phyloP scores from a whole-genome alignment of 2,113 vertebrate species.

The Galemys pyrenaicus region DNA sequence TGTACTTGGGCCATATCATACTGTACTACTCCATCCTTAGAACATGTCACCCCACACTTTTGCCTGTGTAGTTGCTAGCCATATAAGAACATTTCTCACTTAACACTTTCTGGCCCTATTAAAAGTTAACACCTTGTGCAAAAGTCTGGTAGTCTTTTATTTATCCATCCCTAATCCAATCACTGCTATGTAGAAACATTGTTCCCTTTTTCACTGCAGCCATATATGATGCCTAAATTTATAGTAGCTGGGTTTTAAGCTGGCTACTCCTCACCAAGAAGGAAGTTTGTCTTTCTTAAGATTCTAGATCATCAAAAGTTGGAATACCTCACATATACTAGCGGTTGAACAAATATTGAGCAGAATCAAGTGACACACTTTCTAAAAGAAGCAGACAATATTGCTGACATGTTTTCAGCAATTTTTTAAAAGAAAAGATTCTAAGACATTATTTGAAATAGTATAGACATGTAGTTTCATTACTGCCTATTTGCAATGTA shows the following conservation, averaged over 20 bases:
- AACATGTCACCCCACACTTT: background rate
- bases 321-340: background rate
- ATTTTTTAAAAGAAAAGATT: conserved; percentile 67
- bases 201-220: background rate
- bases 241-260: background rate
- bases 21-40: too few relatives aligned
- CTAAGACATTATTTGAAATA: conserved; percentile 79
- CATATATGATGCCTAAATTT: background rate
- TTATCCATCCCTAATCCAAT: background rate
- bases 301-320: background rate
- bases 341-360: background rate
- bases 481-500: conserved; percentile 77
- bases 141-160: background rate
- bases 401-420: background rate
- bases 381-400: conserved; percentile 6
- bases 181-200: background rate
- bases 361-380: background rate
- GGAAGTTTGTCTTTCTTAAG: background rate
- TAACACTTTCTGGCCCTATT: background rate
- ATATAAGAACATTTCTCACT: background rate
- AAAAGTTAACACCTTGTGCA: background rate
- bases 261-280: background rate
- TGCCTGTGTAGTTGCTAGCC: background rate
- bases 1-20: background rate
- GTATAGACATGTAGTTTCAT: conserved; percentile 78